These are phyloP conservation scores for Muscidifurax raptorellus DNA, from an alignment of 1,140 invertebrate genomes.

Conservation along the genomic window DNA sequence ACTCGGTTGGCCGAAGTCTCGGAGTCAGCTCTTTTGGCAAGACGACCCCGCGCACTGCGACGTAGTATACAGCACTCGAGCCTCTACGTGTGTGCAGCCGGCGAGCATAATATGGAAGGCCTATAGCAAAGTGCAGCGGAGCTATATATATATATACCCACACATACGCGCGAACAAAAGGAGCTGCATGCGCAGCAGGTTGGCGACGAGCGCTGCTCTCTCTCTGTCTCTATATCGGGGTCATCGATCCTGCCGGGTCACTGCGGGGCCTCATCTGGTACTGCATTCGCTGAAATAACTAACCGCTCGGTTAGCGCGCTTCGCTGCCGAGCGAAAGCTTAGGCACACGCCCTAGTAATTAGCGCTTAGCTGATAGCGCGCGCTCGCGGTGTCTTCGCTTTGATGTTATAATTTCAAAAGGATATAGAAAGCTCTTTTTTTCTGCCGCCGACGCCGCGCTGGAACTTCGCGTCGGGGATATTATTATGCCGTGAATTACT, in stretches of 20 bases:
- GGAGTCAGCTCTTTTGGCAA: background rate
- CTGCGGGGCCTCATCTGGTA: slow-evolving; percentile 58
- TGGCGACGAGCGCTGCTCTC: background rate
- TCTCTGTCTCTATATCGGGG: slow-evolving; percentile 61
- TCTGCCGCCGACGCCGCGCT: too few species aligned
- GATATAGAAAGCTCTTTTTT: background rate
- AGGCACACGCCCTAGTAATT: slow-evolving; percentile 39
- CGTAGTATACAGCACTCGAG: background rate
- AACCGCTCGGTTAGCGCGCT: background rate
- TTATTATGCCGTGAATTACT: too few species aligned
- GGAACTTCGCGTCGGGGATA: too few species aligned
- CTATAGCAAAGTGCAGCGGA: background rate
- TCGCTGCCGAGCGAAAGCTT: background rate
- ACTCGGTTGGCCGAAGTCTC: background rate
- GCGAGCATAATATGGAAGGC: background rate
- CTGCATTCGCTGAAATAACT: background rate
- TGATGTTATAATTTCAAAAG: slow-evolving; percentile 28
- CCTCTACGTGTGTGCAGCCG: background rate
- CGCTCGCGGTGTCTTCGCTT: background rate
- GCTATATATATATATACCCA: background rate
- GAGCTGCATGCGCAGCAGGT: slow-evolving; percentile 21
- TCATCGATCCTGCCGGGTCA: slow-evolving; percentile 73
- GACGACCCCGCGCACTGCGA: background rate
- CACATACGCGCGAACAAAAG: background rate
- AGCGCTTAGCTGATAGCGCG: background rate